Conservation (phyloP, 2,888 invertebrate species). For the Branchipolynoe longqiensis region DNA sequence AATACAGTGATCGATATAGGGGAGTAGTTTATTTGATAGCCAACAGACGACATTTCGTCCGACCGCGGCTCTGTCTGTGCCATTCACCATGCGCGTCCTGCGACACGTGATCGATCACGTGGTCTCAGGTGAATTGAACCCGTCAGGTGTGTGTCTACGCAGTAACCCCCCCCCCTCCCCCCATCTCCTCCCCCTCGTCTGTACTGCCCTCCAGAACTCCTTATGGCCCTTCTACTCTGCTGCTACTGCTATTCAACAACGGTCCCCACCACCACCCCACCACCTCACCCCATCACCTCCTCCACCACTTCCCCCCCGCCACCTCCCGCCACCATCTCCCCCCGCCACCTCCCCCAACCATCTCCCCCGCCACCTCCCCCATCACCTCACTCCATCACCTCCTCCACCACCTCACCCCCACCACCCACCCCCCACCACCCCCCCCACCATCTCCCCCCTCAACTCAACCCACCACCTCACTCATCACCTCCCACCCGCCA, state of each 20-base stretch:
- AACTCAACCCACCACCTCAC: neutral
- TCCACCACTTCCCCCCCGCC: neutral
- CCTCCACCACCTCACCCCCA: neutral
- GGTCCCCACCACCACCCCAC: neutral
- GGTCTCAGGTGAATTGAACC: too few relatives aligned
- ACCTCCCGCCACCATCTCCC: neutral
- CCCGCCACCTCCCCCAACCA: neutral
- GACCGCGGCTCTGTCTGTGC: too few relatives aligned
- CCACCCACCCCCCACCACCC: neutral
- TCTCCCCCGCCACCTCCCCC: neutral
- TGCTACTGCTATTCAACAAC: too few relatives aligned
- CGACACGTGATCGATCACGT: too few relatives aligned
- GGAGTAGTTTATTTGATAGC: too few relatives aligned
- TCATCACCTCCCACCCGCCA: neutral
- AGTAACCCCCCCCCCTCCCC: too few relatives aligned
- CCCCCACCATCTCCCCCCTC: neutral
- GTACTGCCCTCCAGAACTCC: neutral
- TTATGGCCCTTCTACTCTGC: neutral
- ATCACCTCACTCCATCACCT: neutral
- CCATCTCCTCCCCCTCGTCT: too few relatives aligned
- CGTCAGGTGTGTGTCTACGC: too few relatives aligned
- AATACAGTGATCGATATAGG: too few relatives aligned
- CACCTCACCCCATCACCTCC: neutral
- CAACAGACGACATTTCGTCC: too few relatives aligned
- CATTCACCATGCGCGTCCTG: too few relatives aligned